A percentile compares a stretch with the other conserved stretches of the same genome.
These are phyloP conservation scores for Aurelia sp. DNA, from an alignment of 30 jellyfish, hydroid and myxozoan genomes.

Conservation along the genomic window DNA sequence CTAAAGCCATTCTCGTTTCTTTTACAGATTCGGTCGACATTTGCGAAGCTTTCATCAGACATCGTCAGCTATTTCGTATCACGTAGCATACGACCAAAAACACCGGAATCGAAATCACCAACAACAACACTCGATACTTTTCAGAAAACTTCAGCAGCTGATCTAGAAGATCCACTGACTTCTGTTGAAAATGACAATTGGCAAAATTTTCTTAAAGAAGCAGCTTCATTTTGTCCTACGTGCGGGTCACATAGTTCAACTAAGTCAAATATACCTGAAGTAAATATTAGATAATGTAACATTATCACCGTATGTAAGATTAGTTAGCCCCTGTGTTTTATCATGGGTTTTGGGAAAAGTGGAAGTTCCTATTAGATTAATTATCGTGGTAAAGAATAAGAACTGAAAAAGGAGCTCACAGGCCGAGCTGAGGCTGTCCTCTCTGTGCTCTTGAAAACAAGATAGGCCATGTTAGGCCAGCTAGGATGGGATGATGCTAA, in stretches of 20 bases:
- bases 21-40: conserved; percentile 53
- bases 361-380: no score
- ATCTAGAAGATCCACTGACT: conserved; percentile 49
- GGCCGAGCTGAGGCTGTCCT: no score
- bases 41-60: conserved; percentile 62
- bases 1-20: neutral
- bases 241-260: conserved; percentile 62
- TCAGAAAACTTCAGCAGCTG: neutral
- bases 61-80: conserved; percentile 52
- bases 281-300: neutral
- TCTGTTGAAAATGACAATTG: conserved; percentile 29
- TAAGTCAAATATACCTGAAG: conserved; percentile 32
- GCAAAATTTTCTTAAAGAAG: conserved; percentile 52
- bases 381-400: no score
- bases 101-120: conserved; percentile 2
- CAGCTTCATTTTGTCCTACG: conserved; percentile 74
- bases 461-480: no score
- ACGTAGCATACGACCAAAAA: conserved; percentile 50
- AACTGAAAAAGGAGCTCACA: no score
- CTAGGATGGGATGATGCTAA: no score
- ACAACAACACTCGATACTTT: conserved; percentile 13
- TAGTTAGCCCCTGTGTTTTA: no score
- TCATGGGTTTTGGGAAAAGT: no score
- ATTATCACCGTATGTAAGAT: no score
- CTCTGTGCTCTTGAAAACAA: no score